Base-by-base conservation (phyloP, 2,888 invertebrate species). In the Podabrus alpinus region DNA sequence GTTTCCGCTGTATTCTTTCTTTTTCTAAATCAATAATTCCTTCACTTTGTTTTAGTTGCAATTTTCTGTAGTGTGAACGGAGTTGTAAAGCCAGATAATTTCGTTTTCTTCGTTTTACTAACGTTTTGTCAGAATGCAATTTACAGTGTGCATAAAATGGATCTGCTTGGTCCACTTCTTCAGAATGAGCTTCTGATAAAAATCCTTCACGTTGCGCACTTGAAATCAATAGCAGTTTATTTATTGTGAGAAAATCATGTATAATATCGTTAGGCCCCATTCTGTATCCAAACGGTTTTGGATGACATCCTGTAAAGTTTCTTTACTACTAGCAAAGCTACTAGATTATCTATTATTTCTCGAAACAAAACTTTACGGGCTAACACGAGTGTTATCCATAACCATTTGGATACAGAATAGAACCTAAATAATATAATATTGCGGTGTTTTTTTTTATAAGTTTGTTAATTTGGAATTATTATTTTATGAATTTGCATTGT, bases 121-220 rank as follows among this genome's bases (percentile, higher is more conserved):
- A 90, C 4, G 94, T 92, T 87, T 97, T 97, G 85, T 98, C 98
- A 0, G 97, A 97, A 87, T 99, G 98, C 66, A 97, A 90, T 86
- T 95, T 95, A 86, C 98, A 99, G 85, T 98, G 97, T 0, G 98
- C 98, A 87, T 97, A 98, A 86, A 97, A 99, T 0, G 98, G 98
- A 88, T 98, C 98, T 0, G 97, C 97, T 82, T 96, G 96, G 82
- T 96, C 95, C 0, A 93, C 94, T 86, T 96, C 96, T 83, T 95
- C 96, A 0, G 94, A 93, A 86, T 96, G 95, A 0, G 97, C 96
- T 87, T 98, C 98, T 0, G 97, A 97, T 67, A 98, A 87, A 69
- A 97, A 90, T 0, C 98, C 98, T 82, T 97, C 96, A 29, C 95
- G 92, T 88, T 98, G 98, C 0, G 98, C 98, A 88, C 97, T 96